A percentile compares a stretch with the other conserved stretches of the same genome.
Conservation (phyloP, 2,113 vertebrate species). For the Dryoscopus gambensis region DNA sequence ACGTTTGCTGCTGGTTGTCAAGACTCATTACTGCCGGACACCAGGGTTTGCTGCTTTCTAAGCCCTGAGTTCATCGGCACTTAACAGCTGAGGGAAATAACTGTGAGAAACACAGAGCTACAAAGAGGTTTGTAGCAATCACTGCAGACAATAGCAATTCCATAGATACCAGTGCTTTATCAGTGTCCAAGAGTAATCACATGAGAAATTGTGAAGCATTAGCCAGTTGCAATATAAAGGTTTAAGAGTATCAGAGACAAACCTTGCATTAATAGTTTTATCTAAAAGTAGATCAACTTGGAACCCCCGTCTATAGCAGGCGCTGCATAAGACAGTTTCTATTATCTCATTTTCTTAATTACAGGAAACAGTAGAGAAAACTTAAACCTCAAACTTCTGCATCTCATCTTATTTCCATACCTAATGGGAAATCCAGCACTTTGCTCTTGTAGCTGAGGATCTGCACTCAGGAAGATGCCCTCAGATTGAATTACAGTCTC, state of each 20-base stretch:
- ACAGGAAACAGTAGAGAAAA: conserved; percentile 29
- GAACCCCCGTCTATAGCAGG: neutral
- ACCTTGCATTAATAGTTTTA: neutral
- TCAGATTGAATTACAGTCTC: neutral
- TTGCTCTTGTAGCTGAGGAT: neutral
- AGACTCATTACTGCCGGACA: neutral
- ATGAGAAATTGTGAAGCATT: neutral
- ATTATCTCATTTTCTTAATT: conserved; percentile 32
- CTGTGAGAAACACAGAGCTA: neutral
- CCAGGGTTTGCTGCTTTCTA: fast-evolving
- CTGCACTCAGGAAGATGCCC: neutral
- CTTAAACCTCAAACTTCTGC: neutral
- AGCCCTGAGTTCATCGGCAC: neutral
- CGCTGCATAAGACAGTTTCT: neutral
- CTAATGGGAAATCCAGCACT: neutral
- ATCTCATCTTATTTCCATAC: neutral
- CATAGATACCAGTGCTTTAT: neutral
- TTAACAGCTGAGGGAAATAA: neutral
- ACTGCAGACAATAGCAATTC: neutral
- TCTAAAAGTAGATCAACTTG: neutral
- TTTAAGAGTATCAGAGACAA: neutral
- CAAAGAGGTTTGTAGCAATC: neutral
- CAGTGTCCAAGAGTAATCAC: neutral
- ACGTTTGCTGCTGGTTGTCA: neutral
- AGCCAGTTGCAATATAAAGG: neutral